These are phyloP conservation scores for Eremobia ochroleuca DNA, from an alignment of 2,888 invertebrate species.

Conservation along the genomic window DNA sequence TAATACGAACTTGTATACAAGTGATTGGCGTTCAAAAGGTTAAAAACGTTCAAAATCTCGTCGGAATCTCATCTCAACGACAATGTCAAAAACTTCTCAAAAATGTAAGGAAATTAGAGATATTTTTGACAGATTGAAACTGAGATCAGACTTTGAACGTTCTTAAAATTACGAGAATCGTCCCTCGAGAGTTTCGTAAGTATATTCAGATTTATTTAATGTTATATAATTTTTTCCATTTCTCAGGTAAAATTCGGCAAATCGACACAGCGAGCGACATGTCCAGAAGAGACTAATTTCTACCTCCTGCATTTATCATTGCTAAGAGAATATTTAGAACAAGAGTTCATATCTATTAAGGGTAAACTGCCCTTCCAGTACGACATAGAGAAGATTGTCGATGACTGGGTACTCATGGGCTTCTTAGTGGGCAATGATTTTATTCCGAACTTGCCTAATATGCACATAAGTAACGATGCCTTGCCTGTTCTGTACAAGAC, in stretches of 20 bases:
- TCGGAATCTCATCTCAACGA: no score
- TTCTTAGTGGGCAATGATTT: constrained; percentile 99
- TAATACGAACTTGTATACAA: no score
- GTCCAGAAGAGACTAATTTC: constrained; percentile 97
- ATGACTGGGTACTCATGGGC: constrained; percentile 99
- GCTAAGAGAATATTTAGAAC: constrained; percentile 97
- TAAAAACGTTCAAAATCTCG: no score
- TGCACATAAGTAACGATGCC: constrained; percentile 98
- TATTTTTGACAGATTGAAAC: no score
- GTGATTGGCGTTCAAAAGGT: no score
- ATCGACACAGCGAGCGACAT: constrained; percentile 92
- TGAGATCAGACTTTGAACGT: no score
- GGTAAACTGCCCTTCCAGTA: constrained; percentile 93
- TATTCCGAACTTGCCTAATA: constrained; percentile 98
- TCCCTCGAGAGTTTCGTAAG: no score
- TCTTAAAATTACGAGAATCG: no score
- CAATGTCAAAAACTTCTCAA: no score
- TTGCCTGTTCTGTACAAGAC: constrained; percentile 96
- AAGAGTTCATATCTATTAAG: constrained; percentile 95
- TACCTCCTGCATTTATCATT: constrained; percentile 97
- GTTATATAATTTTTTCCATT: no score
- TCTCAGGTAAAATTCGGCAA: constrained; percentile 95
- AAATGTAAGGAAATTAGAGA: no score
- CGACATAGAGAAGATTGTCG: constrained; percentile 97
- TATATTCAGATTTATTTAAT: no score